Base-by-base conservation (phyloP, 2,888 invertebrate species). In the Villa cingulata region DNA sequence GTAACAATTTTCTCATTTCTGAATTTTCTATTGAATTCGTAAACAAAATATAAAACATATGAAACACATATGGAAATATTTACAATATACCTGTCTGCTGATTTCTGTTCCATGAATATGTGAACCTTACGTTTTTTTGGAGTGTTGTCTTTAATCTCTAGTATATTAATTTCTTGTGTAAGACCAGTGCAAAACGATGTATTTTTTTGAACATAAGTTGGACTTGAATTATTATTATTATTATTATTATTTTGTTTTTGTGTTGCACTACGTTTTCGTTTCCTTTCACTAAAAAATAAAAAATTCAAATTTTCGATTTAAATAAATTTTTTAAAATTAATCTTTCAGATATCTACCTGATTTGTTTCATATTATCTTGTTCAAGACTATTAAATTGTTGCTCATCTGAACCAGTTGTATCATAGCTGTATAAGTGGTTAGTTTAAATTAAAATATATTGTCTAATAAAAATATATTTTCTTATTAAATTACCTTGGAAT, bases 111-210 rank as follows among this genome's bases (percentile, higher is more conserved):
- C 15, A 74, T 66, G 18, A 74, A 53, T 17, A 52, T 49, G 37
- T 74, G 71, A n/a, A 73, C 70, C 68, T 74, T 77, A 48, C 73
- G 74, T 61, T 78, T 78, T 62, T 79, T 78, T 1, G 83, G 83
- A 14, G 82, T 82, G 52, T 77, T 77, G 55, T 80, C 78, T 45
- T 74, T 78, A 16, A 83, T 72, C 53, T 81, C 82, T 49, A 83
- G 61, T 0, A 78, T 73, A 64, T 77, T 74, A 37, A 83, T 81
- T 62, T 83, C 83, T 58, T 81, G 80, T 3, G 83, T 83, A 3
- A 83, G 69, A 0, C 83, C 83, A 39, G 81, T 80, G 48, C 73
- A 72, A 29, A 71, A 72, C 29, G 67, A 67, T 37, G 72, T 73
- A 29, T 68, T 70, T 47, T 68, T 67, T 34, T 72, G 74, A 37